phyloP scores from a whole-genome alignment of 2,113 vertebrate genomes.

The Tringa solitaria region DNA sequence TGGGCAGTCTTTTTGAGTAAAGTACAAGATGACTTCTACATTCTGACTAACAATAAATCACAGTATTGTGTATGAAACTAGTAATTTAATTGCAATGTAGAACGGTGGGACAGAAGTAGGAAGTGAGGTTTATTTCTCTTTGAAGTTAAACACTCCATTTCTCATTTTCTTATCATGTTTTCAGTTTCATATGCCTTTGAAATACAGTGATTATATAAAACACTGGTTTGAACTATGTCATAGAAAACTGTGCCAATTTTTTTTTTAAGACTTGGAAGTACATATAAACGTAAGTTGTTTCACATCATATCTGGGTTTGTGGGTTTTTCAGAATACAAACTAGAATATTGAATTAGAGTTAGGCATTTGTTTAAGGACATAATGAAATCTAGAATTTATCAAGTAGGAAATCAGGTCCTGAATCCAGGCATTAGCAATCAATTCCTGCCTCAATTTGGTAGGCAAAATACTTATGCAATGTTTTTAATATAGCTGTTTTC shows the following conservation, averaged over 20 bases:
- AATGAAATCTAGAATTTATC: background rate
- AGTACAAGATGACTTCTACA: background rate
- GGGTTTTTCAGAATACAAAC: constrained; percentile 45
- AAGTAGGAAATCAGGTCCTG: background rate
- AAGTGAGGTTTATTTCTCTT: constrained; percentile 40
- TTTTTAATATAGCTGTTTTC: background rate
- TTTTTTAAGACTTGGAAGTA: constrained; percentile 39
- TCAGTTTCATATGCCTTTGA: constrained; percentile 57
- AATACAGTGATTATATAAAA: constrained; percentile 49
- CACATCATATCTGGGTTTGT: constrained; percentile 16
- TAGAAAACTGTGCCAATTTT: constrained; percentile 21
- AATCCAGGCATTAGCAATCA: background rate
- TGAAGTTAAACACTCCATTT: constrained; percentile 23
- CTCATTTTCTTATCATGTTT: constrained; percentile 54
- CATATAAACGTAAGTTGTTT: background rate
- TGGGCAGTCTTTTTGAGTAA: background rate
- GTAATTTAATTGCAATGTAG: background rate
- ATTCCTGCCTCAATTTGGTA: background rate
- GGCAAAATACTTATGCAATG: background rate
- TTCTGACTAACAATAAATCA: background rate
- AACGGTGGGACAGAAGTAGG: background rate
- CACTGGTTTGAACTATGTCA: constrained; percentile 16
- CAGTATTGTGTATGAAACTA: background rate
- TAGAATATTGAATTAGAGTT: background rate
- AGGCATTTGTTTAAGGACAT: background rate